Conservation (phyloP, 2,888 invertebrate species). For the Eupithecia vulgata region DNA sequence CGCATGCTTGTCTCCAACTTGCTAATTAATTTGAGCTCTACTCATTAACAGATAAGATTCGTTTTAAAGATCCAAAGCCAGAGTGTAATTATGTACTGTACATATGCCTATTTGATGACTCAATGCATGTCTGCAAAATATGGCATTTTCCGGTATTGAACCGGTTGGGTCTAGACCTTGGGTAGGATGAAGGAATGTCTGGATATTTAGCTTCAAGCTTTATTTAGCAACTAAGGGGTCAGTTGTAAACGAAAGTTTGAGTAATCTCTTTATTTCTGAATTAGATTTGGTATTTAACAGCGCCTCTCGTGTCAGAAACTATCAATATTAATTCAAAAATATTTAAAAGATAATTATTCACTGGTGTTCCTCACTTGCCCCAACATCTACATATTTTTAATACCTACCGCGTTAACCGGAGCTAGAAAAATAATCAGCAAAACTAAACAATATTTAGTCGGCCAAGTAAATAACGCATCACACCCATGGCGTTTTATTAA, state of each 20-base stretch:
- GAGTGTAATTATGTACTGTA: neutral
- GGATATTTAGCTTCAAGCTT: neutral
- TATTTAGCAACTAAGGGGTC: neutral
- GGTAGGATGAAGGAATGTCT: constrained; percentile 9
- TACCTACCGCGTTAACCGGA: neutral
- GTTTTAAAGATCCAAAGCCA: neutral
- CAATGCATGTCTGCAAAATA: constrained; percentile 26
- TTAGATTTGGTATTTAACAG: neutral
- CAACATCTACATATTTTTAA: neutral
- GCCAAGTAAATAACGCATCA: neutral
- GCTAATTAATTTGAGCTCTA: constrained; percentile 6
- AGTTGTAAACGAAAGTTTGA: neutral
- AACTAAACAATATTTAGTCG: neutral
- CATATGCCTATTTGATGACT: constrained; percentile 20
- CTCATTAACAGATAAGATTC: constrained; percentile 7
- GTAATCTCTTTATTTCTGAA: neutral
- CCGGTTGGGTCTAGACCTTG: constrained; percentile 34
- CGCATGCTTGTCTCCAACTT: constrained; percentile 4
- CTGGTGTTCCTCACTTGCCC: neutral
- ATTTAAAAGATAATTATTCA: neutral
- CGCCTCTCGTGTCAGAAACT: neutral
- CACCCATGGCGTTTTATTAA: neutral
- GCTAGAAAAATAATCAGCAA: neutral
- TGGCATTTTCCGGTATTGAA: constrained; percentile 39
- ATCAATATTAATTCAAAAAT: neutral